phyloP scores from a whole-genome alignment of 2,797 vertebrate genomes.

The Pseudochirops corinnae region DNA sequence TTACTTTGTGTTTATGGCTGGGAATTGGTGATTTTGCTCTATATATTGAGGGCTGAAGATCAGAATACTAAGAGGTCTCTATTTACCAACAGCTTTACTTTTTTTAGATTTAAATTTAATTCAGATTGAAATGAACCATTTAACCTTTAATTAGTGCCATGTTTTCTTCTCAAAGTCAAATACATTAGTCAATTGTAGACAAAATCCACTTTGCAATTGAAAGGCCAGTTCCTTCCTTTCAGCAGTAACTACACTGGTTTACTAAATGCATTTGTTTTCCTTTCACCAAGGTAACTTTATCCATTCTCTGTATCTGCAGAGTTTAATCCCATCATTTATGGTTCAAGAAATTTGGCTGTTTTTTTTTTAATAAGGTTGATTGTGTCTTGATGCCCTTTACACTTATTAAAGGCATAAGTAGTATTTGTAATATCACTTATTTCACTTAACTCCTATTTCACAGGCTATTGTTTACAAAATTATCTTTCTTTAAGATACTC shows the following conservation, averaged over 20 bases:
- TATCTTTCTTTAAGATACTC: slow-evolving; percentile 46
- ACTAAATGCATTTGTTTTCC: slow-evolving; percentile 75
- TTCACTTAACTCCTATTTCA: not conserved
- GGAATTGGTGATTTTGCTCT: slow-evolving; percentile 71
- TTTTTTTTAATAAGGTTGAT: slow-evolving; percentile 42
- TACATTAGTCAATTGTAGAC: slow-evolving; percentile 72
- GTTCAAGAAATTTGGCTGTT: slow-evolving; percentile 57
- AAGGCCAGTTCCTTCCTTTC: slow-evolving; percentile 73
- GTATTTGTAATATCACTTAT: not conserved
- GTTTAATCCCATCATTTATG: slow-evolving; percentile 69
- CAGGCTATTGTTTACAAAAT: not conserved
- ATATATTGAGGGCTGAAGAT: slow-evolving; percentile 30
- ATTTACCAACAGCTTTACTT: slow-evolving; percentile 76
- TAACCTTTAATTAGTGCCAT: slow-evolving; percentile 77
- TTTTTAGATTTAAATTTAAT: slow-evolving; percentile 83
- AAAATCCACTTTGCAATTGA: slow-evolving; percentile 77
- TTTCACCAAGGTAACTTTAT: slow-evolving; percentile 73
- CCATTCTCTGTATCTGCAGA: slow-evolving; percentile 58
- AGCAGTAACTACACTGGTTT: slow-evolving; percentile 66
- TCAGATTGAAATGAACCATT: slow-evolving; percentile 80
- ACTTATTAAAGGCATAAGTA: slow-evolving; percentile 31
- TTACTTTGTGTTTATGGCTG: slow-evolving; percentile 78
- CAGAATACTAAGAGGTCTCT: slow-evolving; percentile 78
- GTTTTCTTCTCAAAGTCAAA: slow-evolving; percentile 77
- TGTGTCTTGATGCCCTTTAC: slow-evolving; percentile 55